phyloP scores from a whole-genome alignment of 2,888 invertebrate species.

The Leptarthrus brevirostris region DNA sequence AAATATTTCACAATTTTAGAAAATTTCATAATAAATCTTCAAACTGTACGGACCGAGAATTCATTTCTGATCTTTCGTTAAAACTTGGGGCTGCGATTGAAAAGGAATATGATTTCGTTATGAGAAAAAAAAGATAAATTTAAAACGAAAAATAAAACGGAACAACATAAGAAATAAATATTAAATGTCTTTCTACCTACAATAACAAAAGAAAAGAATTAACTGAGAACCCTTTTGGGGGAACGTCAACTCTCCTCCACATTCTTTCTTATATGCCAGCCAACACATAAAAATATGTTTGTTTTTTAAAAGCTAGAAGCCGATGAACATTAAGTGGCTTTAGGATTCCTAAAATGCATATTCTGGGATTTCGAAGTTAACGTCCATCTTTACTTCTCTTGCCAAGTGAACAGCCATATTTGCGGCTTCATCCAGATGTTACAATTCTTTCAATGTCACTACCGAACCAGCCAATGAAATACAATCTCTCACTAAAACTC shows the following conservation, averaged over 20 bases:
- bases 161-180: slow-evolving; percentile 19
- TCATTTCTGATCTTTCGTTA: no score
- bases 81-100: no score
- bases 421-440: slow-evolving; percentile 85
- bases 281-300: background rate
- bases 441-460: no score
- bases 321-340: background rate
- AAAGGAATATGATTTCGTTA: no score
- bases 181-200: slow-evolving; percentile 25
- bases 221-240: background rate
- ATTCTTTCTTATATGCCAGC: background rate
- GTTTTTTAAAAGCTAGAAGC: background rate
- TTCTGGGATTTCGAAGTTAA: slow-evolving; percentile 74
- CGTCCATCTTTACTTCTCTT: slow-evolving; percentile 80
- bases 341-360: slow-evolving; percentile 64
- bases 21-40: no score
- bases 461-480: no score
- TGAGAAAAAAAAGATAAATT: background rate
- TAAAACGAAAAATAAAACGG: background rate
- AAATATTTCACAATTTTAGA: no score
- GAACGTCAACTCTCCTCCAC: background rate
- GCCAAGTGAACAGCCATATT: slow-evolving; percentile 82
- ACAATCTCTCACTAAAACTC: no score
- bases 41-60: no score
- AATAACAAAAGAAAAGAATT: slow-evolving; percentile 8